phyloP scores from a whole-genome alignment of 2,888 invertebrate species.

The Mayetiola destructor region DNA sequence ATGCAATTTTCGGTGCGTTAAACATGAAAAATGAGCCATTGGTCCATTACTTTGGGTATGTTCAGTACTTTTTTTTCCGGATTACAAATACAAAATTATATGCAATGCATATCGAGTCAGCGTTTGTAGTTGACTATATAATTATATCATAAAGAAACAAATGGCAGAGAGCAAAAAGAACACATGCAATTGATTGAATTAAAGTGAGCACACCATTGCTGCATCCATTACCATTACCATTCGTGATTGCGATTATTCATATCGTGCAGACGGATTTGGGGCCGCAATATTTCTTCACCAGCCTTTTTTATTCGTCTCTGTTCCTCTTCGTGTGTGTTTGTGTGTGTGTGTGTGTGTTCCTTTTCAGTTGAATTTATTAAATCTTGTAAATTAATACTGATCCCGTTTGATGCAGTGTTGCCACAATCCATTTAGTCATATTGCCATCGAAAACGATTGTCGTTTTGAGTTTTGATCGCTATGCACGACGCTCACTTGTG shows the following conservation, averaged over 20 bases:
- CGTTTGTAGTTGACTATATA: neutral
- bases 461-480: neutral
- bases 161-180: neutral
- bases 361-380: neutral
- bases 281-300: too few species aligned
- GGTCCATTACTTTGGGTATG: too few species aligned
- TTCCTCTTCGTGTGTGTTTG: too few species aligned
- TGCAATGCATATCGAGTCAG: neutral
- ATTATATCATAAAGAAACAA: neutral
- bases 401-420: neutral
- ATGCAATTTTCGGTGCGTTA: neutral
- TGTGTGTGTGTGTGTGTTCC: too few species aligned
- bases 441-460: too few species aligned
- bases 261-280: conserved; percentile 1
- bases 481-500: neutral
- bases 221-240: neutral
- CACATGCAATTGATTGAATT: conserved; percentile 11
- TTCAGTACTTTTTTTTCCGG: neutral
- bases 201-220: conserved; percentile 5
- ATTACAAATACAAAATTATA: neutral
- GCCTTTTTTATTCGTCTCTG: neutral
- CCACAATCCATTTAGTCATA: too few species aligned
- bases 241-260: neutral
- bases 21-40: too few species aligned
- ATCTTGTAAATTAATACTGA: conserved; percentile 4